Evolutionary conservation across 1,140 invertebrate genomes (phyloP).

Genomic region (Ceratina australensis): DNA sequence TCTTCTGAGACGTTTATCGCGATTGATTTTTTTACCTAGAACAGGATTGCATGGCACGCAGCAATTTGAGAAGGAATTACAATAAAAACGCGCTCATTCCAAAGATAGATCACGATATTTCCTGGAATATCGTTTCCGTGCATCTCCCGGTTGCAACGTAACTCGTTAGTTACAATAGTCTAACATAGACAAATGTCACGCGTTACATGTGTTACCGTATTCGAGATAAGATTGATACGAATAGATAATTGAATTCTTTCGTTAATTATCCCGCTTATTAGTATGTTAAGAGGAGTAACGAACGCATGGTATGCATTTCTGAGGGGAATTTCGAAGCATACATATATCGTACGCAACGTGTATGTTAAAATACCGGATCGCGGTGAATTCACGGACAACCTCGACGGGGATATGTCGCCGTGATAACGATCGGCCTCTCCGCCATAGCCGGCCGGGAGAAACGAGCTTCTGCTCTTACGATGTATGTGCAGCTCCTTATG

Average conservation of each 20-base stretch:
- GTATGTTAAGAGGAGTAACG: background rate
- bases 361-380: conserved; percentile 53
- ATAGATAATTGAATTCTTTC: too few species aligned
- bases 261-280: too few species aligned
- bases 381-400: conserved; percentile 53
- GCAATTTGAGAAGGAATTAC: too few species aligned
- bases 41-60: too few species aligned
- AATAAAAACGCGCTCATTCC: background rate
- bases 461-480: conserved; percentile 58
- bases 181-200: too few species aligned
- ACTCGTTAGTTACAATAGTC: background rate
- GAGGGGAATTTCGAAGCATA: background rate
- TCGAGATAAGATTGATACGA: too few species aligned
- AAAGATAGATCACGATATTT: background rate
- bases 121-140: background rate
- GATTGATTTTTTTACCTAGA: too few species aligned
- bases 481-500: conserved; percentile 53
- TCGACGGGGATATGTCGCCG: conserved; percentile 55
- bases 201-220: too few species aligned
- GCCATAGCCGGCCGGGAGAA: conserved; percentile 53
- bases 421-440: conserved; percentile 60
- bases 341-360: background rate
- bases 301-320: background rate
- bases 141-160: background rate
- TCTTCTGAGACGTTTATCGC: too few species aligned